A percentile compares a stretch with the other conserved stretches of the same genome.
These are phyloP conservation scores for Valencia hispanica DNA, from an alignment of 2,797 vertebrate genomes.

Conservation along the genomic window DNA sequence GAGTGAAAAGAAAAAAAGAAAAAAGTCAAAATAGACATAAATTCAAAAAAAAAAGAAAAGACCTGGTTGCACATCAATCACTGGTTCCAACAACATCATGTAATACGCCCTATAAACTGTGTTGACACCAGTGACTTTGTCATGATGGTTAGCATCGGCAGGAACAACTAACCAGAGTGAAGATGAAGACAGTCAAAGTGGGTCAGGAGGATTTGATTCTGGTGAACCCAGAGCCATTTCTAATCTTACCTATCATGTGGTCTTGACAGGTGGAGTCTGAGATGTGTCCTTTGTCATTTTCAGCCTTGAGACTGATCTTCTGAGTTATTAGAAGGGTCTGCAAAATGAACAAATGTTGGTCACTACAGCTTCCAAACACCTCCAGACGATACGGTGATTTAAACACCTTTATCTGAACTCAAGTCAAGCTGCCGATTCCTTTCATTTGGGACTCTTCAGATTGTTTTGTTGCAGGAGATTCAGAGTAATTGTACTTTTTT, in stretches of 20 bases:
- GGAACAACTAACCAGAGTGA: too few species aligned
- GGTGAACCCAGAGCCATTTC: not conserved
- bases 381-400: not conserved
- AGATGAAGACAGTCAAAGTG: not conserved
- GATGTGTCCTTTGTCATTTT: slow-evolving; percentile 81
- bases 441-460: slow-evolving; percentile 8
- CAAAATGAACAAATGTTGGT: slow-evolving; percentile 32
- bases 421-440: slow-evolving; percentile 1
- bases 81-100: too few species aligned
- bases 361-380: not conserved
- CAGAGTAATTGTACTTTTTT: slow-evolving; percentile 26
- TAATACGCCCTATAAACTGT: too few species aligned
- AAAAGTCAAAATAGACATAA: not conserved
- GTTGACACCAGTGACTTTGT: too few species aligned
- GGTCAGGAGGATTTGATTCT: not conserved
- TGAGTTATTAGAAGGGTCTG: slow-evolving; percentile 82
- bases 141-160: too few species aligned
- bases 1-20: not conserved
- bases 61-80: not conserved
- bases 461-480: slow-evolving; percentile 27
- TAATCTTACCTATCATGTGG: slow-evolving; percentile 85
- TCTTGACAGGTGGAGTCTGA: slow-evolving; percentile 84
- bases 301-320: slow-evolving; percentile 78
- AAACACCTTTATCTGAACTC: not conserved
- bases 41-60: not conserved